Conservation (phyloP, 1,140 invertebrate genomes). For the Phocides pigmalion region DNA sequence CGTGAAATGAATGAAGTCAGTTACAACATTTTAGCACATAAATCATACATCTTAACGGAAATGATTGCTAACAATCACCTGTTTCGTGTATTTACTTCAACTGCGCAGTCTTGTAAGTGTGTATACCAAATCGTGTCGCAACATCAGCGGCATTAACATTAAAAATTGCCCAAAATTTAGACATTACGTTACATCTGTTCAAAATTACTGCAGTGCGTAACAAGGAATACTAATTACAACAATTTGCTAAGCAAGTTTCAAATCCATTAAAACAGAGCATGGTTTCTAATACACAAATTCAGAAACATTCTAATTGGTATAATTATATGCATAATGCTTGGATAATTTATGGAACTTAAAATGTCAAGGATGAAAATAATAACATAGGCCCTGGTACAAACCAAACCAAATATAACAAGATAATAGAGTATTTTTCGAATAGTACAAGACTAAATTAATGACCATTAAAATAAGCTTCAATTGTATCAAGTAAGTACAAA, state of each 20-base stretch:
- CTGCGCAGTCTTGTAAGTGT: too few species aligned
- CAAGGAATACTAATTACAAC: constrained; percentile 15
- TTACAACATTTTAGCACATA: constrained; percentile 63
- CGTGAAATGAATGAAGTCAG: constrained; percentile 66
- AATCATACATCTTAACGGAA: constrained; percentile 63
- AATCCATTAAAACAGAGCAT: constrained; percentile 13
- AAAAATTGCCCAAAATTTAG: constrained; percentile 25
- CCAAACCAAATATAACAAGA: constrained; percentile 11
- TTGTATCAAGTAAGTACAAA: too few species aligned
- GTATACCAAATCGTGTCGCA: constrained; percentile 34
- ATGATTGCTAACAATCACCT: constrained; percentile 62
- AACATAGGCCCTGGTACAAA: neutral
- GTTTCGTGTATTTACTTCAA: constrained; percentile 51
- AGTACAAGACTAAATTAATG: too few species aligned
- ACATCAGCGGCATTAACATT: constrained; percentile 20
- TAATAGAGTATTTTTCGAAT: neutral
- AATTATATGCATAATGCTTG: constrained; percentile 18
- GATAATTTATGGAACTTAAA: constrained; percentile 23
- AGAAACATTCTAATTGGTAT: constrained; percentile 15
- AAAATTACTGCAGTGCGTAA: neutral
- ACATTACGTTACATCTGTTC: constrained; percentile 17
- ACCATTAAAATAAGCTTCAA: too few species aligned
- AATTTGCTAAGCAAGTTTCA: constrained; percentile 11
- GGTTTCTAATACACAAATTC: constrained; percentile 11
- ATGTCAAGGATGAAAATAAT: constrained; percentile 28